A percentile compares a stretch with the other conserved stretches of the same genome.
Evolutionary conservation across 2,888 invertebrate species (phyloP).

Genomic region (Zele albiditarsus): DNA sequence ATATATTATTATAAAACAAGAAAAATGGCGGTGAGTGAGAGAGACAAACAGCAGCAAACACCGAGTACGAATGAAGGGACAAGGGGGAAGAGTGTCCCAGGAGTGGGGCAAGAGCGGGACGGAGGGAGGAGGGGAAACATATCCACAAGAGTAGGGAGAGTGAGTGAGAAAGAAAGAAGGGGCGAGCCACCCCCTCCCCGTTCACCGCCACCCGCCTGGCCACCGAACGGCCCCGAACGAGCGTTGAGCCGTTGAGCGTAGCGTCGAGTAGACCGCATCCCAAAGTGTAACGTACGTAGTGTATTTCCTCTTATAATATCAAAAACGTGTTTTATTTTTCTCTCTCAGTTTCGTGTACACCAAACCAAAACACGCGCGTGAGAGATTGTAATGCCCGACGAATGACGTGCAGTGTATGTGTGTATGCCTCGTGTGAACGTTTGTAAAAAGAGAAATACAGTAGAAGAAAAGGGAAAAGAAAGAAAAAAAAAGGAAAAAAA

Average conservation of each 20-base stretch:
- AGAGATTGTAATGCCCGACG: conserved; percentile 6
- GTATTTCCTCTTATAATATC: conserved; percentile 46
- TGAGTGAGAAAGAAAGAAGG: conserved; percentile 64
- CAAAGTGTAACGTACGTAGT: conserved; percentile 58
- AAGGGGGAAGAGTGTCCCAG: conserved; percentile 18
- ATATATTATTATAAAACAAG: neutral
- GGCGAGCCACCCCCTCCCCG: conserved; percentile 56
- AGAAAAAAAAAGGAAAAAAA: conserved; percentile 22
- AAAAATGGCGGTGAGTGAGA: conserved; percentile 21
- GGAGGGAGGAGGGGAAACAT: conserved; percentile 27
- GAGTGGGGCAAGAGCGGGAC: conserved; percentile 27
- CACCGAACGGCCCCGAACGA: conserved; percentile 68
- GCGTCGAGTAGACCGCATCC: conserved; percentile 70
- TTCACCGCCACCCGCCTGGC: conserved; percentile 59
- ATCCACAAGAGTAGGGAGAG: conserved; percentile 57
- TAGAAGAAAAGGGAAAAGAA: conserved; percentile 21
- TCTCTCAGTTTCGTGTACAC: conserved; percentile 1
- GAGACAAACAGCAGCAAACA: conserved; percentile 30
- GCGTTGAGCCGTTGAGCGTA: conserved; percentile 68
- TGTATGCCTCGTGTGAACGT: conserved; percentile 43
- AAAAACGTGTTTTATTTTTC: conserved; percentile 47
- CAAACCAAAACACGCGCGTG: conserved; percentile 44
- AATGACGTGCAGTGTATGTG: conserved; percentile 33
- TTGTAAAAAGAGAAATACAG: conserved; percentile 30
- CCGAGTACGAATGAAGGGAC: conserved; percentile 2